phyloP scores from a whole-genome alignment of 2,113 vertebrate genomes.

The Lipophrys pholis region DNA sequence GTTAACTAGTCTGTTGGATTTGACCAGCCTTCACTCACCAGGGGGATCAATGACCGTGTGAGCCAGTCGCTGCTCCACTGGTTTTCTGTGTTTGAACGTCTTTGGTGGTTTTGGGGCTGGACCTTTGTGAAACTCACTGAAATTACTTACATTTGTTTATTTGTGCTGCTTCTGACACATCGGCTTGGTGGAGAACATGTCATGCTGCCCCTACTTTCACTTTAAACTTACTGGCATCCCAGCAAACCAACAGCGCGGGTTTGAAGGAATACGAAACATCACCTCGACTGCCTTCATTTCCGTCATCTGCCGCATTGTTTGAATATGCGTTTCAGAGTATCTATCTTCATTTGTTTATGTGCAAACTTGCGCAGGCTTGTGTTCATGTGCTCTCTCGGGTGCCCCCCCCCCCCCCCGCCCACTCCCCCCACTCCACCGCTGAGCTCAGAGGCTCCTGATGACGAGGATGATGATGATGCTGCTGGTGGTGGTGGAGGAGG shows the following conservation, averaged over 20 bases:
- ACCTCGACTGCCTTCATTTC: not conserved
- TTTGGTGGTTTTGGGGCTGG: no score
- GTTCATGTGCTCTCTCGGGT: not conserved
- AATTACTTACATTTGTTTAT: no score
- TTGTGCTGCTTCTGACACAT: no score
- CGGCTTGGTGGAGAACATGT: no score
- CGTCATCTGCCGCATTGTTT: slow-evolving; percentile 45
- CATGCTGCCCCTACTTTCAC: no score
- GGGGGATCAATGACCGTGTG: no score
- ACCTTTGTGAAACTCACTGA: no score
- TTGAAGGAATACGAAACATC: not conserved
- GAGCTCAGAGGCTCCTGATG: slow-evolving; percentile 12
- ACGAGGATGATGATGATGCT: not conserved
- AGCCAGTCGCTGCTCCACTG: no score
- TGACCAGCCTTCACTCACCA: no score
- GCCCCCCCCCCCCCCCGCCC: not conserved
- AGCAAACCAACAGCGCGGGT: slow-evolving; percentile 5
- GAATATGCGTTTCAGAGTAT: slow-evolving; percentile 55
- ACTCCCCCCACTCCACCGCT: not conserved
- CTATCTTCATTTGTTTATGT: slow-evolving; percentile 70
- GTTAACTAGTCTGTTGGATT: no score
- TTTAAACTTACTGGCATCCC: not conserved
- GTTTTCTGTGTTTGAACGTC: no score
- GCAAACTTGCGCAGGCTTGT: slow-evolving; percentile 40
- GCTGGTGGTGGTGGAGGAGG: not conserved